Percentiles rank a stretch among this genome's conserved stretches.
phyloP scores from a whole-genome alignment of 2,113 vertebrate species.

The Colinus virginianus region DNA sequence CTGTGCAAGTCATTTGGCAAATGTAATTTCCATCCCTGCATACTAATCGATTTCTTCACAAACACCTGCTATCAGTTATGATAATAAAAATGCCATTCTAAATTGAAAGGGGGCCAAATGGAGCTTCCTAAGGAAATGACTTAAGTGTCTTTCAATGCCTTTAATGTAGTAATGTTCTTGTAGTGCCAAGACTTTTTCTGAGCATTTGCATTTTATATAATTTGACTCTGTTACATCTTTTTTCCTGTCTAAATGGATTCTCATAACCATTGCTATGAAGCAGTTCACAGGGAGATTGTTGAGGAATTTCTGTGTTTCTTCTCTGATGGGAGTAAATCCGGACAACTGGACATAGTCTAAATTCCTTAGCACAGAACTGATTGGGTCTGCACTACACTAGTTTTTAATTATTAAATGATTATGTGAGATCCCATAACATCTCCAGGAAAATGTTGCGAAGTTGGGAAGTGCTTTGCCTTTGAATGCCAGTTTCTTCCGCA shows the following conservation, averaged over 20 bases:
- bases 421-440: neutral
- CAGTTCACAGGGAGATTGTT: neutral
- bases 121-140: slow-evolving; percentile 85
- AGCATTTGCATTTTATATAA: slow-evolving; percentile 77
- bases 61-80: slow-evolving; percentile 89
- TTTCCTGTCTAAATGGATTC: slow-evolving; percentile 44
- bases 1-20: slow-evolving; percentile 85
- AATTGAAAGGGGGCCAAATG: slow-evolving; percentile 85
- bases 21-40: slow-evolving; percentile 87
- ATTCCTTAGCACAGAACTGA: neutral
- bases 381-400: neutral
- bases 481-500: slow-evolving; percentile 11
- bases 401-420: neutral
- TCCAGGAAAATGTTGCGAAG: neutral
- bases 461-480: slow-evolving; percentile 9
- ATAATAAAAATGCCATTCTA: slow-evolving; percentile 87
- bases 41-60: slow-evolving; percentile 87
- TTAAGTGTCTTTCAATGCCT: slow-evolving; percentile 85
- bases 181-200: slow-evolving; percentile 76
- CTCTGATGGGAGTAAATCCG: neutral
- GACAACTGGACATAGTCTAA: neutral
- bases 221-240: slow-evolving; percentile 64
- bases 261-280: slow-evolving; percentile 15
- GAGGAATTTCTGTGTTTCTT: neutral
- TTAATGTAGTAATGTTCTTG: slow-evolving; percentile 80